A percentile compares a stretch with the other conserved stretches of the same genome.
Evolutionary conservation across 2,113 vertebrate genomes (phyloP).

Genomic region (Empidonax traillii): DNA sequence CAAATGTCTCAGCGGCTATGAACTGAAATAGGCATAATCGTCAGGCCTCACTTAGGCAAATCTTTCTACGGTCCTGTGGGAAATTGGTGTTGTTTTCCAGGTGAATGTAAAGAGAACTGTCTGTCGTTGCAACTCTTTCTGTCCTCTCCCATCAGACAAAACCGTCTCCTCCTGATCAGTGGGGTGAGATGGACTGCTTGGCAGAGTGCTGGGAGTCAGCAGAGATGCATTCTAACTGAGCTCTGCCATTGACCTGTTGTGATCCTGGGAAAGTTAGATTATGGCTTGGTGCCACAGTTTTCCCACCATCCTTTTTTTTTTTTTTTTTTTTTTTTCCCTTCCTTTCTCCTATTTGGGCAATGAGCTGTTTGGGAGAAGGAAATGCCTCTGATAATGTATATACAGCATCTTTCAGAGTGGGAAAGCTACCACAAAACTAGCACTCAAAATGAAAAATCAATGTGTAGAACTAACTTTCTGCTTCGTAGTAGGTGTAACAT

Average conservation of each 20-base stretch:
- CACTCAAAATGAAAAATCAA: neutral
- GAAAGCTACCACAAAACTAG: neutral
- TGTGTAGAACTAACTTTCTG: neutral
- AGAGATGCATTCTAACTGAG: neutral
- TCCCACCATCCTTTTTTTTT: neutral
- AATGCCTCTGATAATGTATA: constrained; percentile 20
- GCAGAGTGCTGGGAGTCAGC: neutral
- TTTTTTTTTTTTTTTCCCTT: neutral
- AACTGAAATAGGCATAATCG: neutral
- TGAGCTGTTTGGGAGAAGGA: constrained; percentile 20
- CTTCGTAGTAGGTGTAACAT: neutral
- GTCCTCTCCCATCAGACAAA: neutral
- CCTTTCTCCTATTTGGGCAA: constrained; percentile 38
- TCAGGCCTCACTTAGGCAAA: neutral
- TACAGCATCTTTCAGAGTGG: neutral
- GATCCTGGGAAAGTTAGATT: constrained; percentile 20
- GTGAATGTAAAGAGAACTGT: neutral
- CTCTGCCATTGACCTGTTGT: neutral
- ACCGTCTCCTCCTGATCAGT: neutral
- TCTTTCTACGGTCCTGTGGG: neutral
- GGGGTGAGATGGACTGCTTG: neutral
- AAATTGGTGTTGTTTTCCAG: neutral
- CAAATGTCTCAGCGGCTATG: neutral
- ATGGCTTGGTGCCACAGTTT: neutral
- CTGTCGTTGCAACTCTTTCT: neutral